phyloP scores from a whole-genome alignment of 1,140 invertebrate species.

The Lepeophtheirus salmonis region DNA sequence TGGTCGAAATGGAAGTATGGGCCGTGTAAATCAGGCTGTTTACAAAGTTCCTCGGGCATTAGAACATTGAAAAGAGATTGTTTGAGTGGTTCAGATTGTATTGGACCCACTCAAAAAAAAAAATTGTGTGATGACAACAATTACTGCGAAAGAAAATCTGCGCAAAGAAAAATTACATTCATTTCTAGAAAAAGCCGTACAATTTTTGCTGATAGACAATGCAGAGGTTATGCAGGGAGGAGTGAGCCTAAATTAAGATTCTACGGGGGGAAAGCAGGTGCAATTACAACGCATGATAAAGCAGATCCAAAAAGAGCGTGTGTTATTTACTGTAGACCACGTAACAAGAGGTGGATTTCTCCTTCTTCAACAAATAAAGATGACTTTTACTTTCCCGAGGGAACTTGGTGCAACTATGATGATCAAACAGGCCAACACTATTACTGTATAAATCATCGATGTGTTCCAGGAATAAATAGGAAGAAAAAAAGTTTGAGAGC shows the following conservation, averaged over 20 bases:
- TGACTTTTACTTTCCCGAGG: conserved; percentile 6
- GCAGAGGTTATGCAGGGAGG: background rate
- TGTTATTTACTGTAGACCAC: background rate
- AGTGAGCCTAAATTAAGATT: background rate
- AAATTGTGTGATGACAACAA: background rate
- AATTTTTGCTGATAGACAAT: background rate
- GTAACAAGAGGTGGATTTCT: background rate
- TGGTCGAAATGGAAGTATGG: background rate
- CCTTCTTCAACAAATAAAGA: background rate
- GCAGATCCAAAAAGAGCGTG: background rate
- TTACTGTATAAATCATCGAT: background rate
- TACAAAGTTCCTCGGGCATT: conserved; percentile 1
- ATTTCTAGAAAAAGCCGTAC: background rate
- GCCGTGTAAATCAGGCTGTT: background rate
- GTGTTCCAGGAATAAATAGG: background rate
- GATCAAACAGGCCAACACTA: conserved; percentile 8
- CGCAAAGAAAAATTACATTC: background rate
- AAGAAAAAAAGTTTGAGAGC: conserved; percentile 6
- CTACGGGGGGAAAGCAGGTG: background rate
- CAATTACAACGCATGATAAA: background rate
- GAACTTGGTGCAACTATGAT: conserved; percentile 5
- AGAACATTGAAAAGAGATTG: background rate
- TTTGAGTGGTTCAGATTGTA: background rate
- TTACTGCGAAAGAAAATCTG: background rate
- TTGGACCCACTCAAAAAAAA: background rate